Base-by-base conservation (phyloP, 2,797 vertebrate species). In the Acipenser ruthenus region DNA sequence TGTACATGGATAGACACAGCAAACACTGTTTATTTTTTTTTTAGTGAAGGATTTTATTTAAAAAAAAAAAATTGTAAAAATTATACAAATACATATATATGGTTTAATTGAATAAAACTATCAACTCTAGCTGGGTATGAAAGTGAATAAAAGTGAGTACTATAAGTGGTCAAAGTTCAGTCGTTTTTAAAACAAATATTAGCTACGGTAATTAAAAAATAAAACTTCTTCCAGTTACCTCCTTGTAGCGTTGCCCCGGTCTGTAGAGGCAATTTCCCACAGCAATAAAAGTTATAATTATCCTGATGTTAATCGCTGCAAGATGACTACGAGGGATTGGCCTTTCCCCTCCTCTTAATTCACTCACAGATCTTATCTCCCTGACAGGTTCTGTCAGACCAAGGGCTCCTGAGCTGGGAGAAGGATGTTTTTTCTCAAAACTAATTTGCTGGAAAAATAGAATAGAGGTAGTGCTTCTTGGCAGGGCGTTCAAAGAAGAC, bases 251-350 rank as follows among this genome's bases (percentile, higher is more conserved):
- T 75, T 81, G 82, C 71, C 70, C 74, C 72, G 68, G 68, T 75
- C 80, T 78, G 72, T 77, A 65, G 73, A 80, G 68, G 74, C 74
- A 77, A 70, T 88, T 82, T 87, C 73, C 81, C 77, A 74, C 72
- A 75, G 81, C 77, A 82, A 83, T 71, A 72, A 83, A 86, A 83
- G 82, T 83, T 81, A 76, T 82, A 84, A 89, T 90, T 91, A 87
- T 75, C 81, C 79, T 83, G 83, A 89, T 88, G 84, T 83, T 87
- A 90, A 90, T 88, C 70, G 10, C 71, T 79, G 78, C 67, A 64
- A 75, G 77, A 77, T 81, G 86, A 78, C 80, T 80, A 72, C 69
- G 60, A 83, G 80, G 77, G 77, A 76, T 74, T 83, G 82, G 78
- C 78, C 83, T 88, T 87, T 87, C 74, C 73, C 80, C 79, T 81